phyloP scores from a whole-genome alignment of 2,888 invertebrate species.

The Callosobruchus maculatus region DNA sequence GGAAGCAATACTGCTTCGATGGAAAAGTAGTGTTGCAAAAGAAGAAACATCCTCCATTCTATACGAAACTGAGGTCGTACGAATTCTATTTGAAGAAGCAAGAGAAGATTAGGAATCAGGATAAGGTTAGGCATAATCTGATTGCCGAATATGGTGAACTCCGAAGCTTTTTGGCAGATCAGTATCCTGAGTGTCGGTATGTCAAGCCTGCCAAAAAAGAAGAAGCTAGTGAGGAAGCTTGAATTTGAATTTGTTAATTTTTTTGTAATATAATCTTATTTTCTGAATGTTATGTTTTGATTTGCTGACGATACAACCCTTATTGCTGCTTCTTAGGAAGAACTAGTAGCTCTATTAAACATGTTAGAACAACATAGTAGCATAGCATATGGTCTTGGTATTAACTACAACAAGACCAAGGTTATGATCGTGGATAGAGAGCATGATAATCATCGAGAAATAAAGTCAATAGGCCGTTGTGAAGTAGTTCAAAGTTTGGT shows the following conservation, averaged over 20 bases:
- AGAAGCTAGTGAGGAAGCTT: not conserved
- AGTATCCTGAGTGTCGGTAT: conserved; percentile 63
- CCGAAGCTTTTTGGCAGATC: conserved; percentile 69
- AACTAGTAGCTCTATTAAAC: no score
- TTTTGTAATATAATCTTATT: not conserved
- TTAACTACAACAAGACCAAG: no score
- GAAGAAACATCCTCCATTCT: conserved; percentile 67
- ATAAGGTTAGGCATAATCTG: conserved; percentile 61
- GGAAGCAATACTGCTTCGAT: conserved; percentile 67
- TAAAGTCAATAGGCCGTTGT: no score
- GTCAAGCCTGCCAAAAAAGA: conserved; percentile 22
- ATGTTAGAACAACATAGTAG: no score
- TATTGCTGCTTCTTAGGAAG: no score
- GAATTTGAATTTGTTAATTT: not conserved
- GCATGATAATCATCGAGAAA: no score
- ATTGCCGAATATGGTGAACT: conserved; percentile 68
- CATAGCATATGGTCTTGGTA: no score
- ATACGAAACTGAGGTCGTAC: conserved; percentile 62
- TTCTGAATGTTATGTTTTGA: not conserved
- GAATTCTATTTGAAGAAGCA: conserved; percentile 62
- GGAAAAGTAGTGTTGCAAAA: conserved; percentile 65
- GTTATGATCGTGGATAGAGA: no score
- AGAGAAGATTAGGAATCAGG: conserved; percentile 68
- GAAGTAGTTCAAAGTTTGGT: no score
- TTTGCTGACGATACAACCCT: not conserved